Percentiles rank a stretch among this genome's conserved stretches.
Conservation (phyloP, 2,888 invertebrate genomes). For the Epinotia nisella region DNA sequence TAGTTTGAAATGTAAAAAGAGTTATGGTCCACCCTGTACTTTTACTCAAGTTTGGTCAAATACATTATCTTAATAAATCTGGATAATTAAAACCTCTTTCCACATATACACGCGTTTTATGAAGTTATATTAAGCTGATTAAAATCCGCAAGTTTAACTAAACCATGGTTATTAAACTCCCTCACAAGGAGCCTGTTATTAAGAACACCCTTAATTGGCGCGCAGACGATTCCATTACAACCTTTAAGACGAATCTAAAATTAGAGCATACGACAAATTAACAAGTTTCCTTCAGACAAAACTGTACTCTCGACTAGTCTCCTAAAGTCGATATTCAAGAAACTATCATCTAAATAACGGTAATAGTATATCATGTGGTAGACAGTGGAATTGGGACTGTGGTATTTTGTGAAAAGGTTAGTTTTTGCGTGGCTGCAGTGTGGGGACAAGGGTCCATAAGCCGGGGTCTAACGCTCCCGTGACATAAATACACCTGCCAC, state of each 20-base stretch:
- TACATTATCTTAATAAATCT: no score
- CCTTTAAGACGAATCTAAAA: slow-evolving; percentile 36
- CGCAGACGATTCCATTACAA: slow-evolving; percentile 20
- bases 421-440: neutral
- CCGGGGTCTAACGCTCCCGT: slow-evolving; percentile 30
- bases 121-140: slow-evolving; percentile 20
- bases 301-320: slow-evolving; percentile 4
- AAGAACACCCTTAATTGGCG: slow-evolving; percentile 31
- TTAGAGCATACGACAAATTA: slow-evolving; percentile 39
- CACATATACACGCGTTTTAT: neutral
- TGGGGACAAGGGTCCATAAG: slow-evolving; percentile 35
- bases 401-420: neutral
- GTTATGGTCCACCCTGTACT: no score
- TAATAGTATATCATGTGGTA: slow-evolving; percentile 18
- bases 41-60: no score
- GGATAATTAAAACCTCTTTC: no score
- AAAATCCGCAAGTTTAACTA: slow-evolving; percentile 27
- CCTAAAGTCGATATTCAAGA: slow-evolving; percentile 32
- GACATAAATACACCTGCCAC: slow-evolving; percentile 44
- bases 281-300: slow-evolving; percentile 13
- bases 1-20: no score
- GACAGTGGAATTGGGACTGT: neutral
- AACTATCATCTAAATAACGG: slow-evolving; percentile 20
- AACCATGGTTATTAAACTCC: slow-evolving; percentile 40
- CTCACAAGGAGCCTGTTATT: slow-evolving; percentile 31